Evolutionary conservation across 2,888 invertebrate species (phyloP), one percentile per base, ranked within the genome.

Genomic region (Drosophila helvetica): DNA sequence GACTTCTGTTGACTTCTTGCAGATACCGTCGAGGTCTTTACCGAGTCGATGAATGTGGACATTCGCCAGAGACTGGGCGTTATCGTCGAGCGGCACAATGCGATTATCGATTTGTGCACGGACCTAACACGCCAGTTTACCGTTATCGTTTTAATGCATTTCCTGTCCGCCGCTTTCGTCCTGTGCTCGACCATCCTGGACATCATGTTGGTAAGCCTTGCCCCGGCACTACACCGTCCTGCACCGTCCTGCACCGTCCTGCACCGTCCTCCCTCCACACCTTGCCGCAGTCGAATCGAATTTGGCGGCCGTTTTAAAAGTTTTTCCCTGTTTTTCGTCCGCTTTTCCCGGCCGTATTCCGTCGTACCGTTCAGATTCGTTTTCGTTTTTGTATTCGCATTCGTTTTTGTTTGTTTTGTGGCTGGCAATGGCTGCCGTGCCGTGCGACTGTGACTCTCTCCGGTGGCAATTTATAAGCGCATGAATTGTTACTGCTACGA

Each of bases 151-250:
- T 80, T 91, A 79, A 88, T 89, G 78, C 90, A 91, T 80, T 92
- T 92, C 79, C 82, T 92, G 66, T 91, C 90, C 65, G 90, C 91
- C 46, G 91, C 92, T 30, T 73, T 91, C 72, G 88, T 91, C 47
- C 80, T 92, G 33, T 90, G 91, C 64, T 88, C 87, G 19, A 91
- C 92, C 69, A 83, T 90, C 78, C 83, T 92, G 82, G 86, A 91
- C 79, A 79, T 91, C 66, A 81, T 91, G 86, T 75, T 91, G 90
- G 92, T 91, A 82, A 89, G 82, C 67, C 27, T 6, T n/a, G 1
- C 38, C 38, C n/a, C n/a, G n/a, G 38, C 38, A 38, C 38, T 0
- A 25, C 8, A 25, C 38, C 15, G 38, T 15, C 5, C 1, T 4
- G 0, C 10, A 12, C 33, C 12, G 12, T 1, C 33, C 12, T 6